Evolutionary conservation across 2,888 invertebrate species (phyloP).

Genomic region (Lathronympha strigana): DNA sequence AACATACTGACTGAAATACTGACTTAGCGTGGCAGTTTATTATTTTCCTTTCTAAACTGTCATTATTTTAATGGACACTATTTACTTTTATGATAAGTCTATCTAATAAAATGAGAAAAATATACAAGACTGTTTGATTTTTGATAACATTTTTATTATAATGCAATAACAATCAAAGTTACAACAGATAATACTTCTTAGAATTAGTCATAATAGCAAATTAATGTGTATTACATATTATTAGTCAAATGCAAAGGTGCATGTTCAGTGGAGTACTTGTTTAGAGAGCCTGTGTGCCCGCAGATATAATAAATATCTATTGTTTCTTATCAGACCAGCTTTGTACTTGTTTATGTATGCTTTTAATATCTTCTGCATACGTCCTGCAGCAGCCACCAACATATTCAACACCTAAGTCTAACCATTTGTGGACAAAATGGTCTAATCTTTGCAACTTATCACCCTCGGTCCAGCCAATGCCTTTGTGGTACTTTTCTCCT

Average conservation of each 20-base stretch:
- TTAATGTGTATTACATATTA: constrained; percentile 14
- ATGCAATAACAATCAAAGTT: constrained; percentile 19
- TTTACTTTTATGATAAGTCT: neutral
- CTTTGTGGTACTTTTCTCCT: constrained; percentile 89
- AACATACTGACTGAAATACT: too few species aligned
- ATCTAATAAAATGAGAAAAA: neutral
- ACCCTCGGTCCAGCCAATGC: constrained; percentile 86
- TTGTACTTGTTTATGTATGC: constrained; percentile 75
- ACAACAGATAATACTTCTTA: constrained; percentile 23
- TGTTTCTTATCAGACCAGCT: constrained; percentile 53
- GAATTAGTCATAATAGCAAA: constrained; percentile 7
- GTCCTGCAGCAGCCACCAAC: constrained; percentile 97
- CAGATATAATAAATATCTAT: constrained; percentile 12
- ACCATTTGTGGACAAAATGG: constrained; percentile 89
- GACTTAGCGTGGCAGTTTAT: too few species aligned
- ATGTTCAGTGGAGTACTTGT: constrained; percentile 12
- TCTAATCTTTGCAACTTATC: constrained; percentile 87
- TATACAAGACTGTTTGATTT: constrained; percentile 8
- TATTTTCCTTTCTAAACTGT: too few species aligned
- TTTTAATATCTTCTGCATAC: constrained; percentile 89
- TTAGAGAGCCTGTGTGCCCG: constrained; percentile 29
- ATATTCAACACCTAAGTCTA: constrained; percentile 90
- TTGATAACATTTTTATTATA: constrained; percentile 34
- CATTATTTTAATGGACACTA: neutral
- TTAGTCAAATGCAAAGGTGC: constrained; percentile 12